Evolutionary conservation across 1,140 invertebrate genomes (phyloP).

Genomic region (Neotoxoptera formosana): DNA sequence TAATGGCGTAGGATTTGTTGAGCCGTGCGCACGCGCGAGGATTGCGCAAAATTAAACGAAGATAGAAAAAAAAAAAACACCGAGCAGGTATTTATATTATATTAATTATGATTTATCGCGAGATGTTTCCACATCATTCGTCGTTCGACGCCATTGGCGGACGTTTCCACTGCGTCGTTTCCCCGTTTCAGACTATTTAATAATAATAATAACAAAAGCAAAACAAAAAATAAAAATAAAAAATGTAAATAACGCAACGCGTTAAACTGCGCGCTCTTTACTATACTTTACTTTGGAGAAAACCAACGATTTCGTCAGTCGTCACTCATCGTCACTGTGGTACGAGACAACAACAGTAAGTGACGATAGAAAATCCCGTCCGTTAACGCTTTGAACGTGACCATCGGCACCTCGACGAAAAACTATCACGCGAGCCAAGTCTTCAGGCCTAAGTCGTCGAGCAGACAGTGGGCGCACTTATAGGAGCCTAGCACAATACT

Average conservation of each 20-base stretch:
- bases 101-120: slow-evolving; percentile 5
- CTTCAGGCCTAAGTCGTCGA: background rate
- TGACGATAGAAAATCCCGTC: no score
- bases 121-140: background rate
- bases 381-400: no score
- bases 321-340: no score
- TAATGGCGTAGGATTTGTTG: background rate
- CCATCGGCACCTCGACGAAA: background rate
- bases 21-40: background rate
- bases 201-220: background rate
- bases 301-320: background rate
- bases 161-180: background rate
- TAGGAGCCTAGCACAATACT: no score
- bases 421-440: background rate
- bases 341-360: no score
- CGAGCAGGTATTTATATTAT: background rate
- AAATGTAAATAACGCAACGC: no score
- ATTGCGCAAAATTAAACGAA: background rate
- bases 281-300: background rate
- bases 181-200: background rate
- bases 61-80: background rate
- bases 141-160: background rate
- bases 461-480: no score
- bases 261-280: no score
- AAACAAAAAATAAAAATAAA: no score